Percentiles rank a stretch among this genome's conserved stretches.
Conservation (phyloP, 2,888 invertebrate species). For the Phasia obesa region DNA sequence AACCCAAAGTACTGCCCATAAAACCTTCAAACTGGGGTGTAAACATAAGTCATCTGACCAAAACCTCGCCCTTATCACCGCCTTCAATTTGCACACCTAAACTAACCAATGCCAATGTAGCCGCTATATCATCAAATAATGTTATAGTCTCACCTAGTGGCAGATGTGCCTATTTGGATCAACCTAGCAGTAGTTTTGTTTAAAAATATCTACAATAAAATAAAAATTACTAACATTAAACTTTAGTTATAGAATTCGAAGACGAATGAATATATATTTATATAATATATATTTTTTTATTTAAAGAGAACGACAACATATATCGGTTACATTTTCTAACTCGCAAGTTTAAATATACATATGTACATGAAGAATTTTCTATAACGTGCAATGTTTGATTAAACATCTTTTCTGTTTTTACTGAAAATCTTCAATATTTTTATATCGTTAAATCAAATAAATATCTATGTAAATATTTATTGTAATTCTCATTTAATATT, state of each 20-base stretch:
- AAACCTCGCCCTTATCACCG: slow-evolving; percentile 48
- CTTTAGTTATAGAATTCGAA: too few species aligned
- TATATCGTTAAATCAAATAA: too few species aligned
- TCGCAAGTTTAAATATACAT: too few species aligned
- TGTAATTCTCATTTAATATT: slow-evolving; percentile 39
- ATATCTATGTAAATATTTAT: slow-evolving; percentile 46
- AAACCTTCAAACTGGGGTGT: slow-evolving; percentile 85
- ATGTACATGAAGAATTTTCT: too few species aligned
- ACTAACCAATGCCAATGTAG: slow-evolving; percentile 73
- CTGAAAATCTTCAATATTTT: too few species aligned
- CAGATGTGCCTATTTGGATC: slow-evolving; percentile 84
- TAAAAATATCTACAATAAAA: slow-evolving; percentile 76
- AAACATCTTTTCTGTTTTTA: too few species aligned
- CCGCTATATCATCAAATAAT: slow-evolving; percentile 62
- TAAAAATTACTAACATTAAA: not conserved
- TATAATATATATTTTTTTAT: too few species aligned
- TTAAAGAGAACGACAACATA: too few species aligned
- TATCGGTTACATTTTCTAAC: too few species aligned
- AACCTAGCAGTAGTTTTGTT: slow-evolving; percentile 87
- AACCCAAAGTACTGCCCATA: slow-evolving; percentile 87
- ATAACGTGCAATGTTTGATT: too few species aligned
- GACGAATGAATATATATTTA: too few species aligned
- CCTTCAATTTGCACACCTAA: slow-evolving; percentile 53
- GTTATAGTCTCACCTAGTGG: slow-evolving; percentile 71
- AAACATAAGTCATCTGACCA: slow-evolving; percentile 49